Base-by-base conservation (phyloP, 2,888 invertebrate genomes). In the Dryobotodes eremita region DNA sequence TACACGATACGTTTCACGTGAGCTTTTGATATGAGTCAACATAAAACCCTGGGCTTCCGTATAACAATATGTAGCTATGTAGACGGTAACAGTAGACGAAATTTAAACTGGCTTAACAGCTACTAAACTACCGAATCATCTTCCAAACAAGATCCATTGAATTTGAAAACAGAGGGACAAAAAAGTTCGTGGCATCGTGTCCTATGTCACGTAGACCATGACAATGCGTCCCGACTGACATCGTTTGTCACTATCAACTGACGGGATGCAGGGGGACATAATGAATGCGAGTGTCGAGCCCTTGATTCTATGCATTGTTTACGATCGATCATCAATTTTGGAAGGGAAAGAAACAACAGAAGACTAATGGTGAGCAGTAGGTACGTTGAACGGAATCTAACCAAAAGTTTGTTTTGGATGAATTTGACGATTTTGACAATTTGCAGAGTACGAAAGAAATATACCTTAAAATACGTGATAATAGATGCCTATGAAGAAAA, bases 191-290 rank as follows among this genome's bases (percentile, higher is more conserved):
- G 17, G 75, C 82, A 75, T 80, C 92, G 90, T 90, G 92, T 79
- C 57, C 55, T 78, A 42, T 86, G 93, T 93, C 93, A 93, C 94
- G 93, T 91, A 91, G 81, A 81, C 77, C 80, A 77, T 77, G 79
- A 81, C 79, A 82, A 81, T 79, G 80, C 83, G 83, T 85, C 89
- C 86, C 86, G 80, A 78, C 78, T 78, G 72, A 71, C 83, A 82
- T 91, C 92, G 89, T 94, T 93, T 92, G 92, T 94, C 93, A 93
- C 91, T 88, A 91, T 92, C 92, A 90, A 79, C 83, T 73, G 83
- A 69, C 68, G 84, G 84, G 84, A 85, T 82, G 77, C 77, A 83
- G 65, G 85, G 85, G 85, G 75, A 71, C 84, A 77, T 77, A 36
- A 80, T 79, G 79, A 84, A 83, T 50, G 80, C 66, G 31, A 36